These are phyloP conservation scores for Serranochromis macrocephalus DNA, from an alignment of 2,113 vertebrate species.

Conservation along the genomic window DNA sequence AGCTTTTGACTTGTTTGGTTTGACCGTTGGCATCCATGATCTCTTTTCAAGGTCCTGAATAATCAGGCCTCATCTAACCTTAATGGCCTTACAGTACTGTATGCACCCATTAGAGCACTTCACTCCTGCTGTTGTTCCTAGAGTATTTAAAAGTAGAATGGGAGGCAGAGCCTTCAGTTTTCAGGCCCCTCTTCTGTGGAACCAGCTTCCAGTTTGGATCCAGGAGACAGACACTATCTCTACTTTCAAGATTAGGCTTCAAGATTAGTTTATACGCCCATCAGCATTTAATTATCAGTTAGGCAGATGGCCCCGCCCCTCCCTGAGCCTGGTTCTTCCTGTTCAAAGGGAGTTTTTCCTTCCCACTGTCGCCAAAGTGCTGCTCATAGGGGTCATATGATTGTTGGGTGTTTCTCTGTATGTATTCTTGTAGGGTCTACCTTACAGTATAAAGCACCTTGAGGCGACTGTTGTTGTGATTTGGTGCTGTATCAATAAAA, in stretches of 20 bases:
- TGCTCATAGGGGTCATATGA: neutral
- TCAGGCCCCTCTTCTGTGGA: neutral
- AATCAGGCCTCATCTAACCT: neutral
- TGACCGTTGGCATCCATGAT: neutral
- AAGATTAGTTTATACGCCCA: neutral
- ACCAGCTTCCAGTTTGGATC: neutral
- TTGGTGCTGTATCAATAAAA: neutral
- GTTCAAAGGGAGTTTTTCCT: neutral
- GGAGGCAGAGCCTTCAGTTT: neutral
- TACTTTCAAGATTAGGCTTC: rapidly evolving
- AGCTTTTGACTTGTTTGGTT: neutral
- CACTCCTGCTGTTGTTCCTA: neutral
- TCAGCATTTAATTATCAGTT: neutral
- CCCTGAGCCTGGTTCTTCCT: neutral
- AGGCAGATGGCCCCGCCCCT: neutral
- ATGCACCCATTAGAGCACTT: neutral
- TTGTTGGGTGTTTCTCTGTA: neutral
- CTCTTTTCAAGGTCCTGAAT: neutral
- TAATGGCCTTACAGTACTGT: rapidly evolving
- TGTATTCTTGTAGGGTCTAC: rapidly evolving
- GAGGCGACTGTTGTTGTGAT: neutral
- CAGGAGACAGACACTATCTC: neutral
- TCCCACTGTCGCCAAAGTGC: neutral
- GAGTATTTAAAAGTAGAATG: neutral
- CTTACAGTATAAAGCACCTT: neutral